Conservation (phyloP, 2,797 vertebrate species). For the Gallirallus australis region DNA sequence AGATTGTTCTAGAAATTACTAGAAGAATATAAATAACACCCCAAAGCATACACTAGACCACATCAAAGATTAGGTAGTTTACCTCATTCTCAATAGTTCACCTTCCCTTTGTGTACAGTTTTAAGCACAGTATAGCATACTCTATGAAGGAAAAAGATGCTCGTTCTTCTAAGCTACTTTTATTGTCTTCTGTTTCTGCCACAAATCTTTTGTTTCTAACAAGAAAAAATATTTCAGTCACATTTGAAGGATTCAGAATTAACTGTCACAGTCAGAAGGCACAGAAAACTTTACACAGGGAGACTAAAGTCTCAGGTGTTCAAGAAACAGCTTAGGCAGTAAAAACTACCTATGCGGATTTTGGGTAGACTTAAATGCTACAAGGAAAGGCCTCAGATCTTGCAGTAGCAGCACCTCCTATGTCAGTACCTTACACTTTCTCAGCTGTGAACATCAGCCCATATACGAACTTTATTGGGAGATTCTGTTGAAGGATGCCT, state of each 20-base stretch:
- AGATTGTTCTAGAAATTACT: neutral
- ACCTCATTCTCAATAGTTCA: neutral
- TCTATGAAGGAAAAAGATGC: neutral
- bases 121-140: neutral
- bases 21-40: neutral
- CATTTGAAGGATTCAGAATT: neutral
- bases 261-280: neutral
- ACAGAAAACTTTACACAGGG: neutral
- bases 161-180: neutral
- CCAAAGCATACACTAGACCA: neutral
- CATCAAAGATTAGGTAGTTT: neutral
- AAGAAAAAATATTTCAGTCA: neutral
- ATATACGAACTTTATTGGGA: neutral
- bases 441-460: neutral
- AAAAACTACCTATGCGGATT: neutral
- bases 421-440: neutral
- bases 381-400: neutral
- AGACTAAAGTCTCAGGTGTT: neutral
- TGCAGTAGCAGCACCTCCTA: neutral
- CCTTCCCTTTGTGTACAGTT: neutral
- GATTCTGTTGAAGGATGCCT: neutral
- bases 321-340: neutral
- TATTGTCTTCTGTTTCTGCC: neutral
- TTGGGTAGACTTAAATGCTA: neutral
- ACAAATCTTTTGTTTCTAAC: neutral